Evolutionary conservation across 2,797 vertebrate species (phyloP), one percentile per base, ranked within the genome.

Genomic region (Micropoecilia bifurca): DNA sequence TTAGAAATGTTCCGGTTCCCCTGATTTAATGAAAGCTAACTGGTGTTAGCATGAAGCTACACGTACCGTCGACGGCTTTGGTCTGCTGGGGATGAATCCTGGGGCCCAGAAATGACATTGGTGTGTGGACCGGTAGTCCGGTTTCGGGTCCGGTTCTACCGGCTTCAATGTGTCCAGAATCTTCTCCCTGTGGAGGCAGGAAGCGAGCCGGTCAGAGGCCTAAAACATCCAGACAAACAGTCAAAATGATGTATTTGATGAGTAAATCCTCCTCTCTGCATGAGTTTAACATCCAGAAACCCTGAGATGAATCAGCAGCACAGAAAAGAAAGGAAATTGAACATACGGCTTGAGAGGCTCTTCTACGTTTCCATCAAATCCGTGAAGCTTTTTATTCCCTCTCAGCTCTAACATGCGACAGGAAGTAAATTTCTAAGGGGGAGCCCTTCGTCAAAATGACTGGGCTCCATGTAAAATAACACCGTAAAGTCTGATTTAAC

Each of bases 141-240:
- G 75, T 75, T 87, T 91, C 0, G 71, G 75, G 75, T 87, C 50
- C 8, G 81, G 71, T 75, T 80, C 77, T 0, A 53, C 71, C 1
- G 77, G 55, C 3, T 83, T 90, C 36, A 78, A 45, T 66, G 95
- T 91, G 33, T 89, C 83, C 0, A 77, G 75, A 59, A 94, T 20
- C 74, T 94, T 83, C 76, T 95, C 90, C 3, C 96, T 97, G 91
- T 75, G 55, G 79, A 72, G 86, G 82, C n/a, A 85, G 43, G n/a
- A 59, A 30, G 9, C 30, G 14, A 61, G 16, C 7, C 12, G 30
- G 6, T 73, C 20, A 76, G n/a, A 9, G 36, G 28, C 36, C 30
- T 36, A 20, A 33, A 36, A 20, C 61, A 22, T 18, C 30, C 33
- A 30, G 10, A 33, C 2, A 66, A 66, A 20, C n/a, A 63, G 33